These are phyloP conservation scores for Thera britannica DNA, from an alignment of 2,888 invertebrate species.

Conservation along the genomic window DNA sequence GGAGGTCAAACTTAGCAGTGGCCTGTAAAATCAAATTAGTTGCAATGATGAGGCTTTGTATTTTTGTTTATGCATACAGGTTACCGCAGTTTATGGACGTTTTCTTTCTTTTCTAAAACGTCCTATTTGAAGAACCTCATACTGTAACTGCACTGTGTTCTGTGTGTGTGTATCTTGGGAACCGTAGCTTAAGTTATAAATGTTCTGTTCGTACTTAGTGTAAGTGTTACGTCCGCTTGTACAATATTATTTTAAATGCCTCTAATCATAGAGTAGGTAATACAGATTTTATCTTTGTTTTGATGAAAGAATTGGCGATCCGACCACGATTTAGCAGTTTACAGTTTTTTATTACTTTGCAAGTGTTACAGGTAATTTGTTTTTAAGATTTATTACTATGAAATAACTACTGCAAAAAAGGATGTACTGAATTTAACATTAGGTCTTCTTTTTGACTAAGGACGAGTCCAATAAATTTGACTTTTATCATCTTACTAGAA, in stretches of 20 bases:
- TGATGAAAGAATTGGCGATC: conserved; percentile 28
- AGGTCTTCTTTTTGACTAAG: no score
- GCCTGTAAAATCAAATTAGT: no score
- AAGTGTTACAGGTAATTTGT: conserved; percentile 2
- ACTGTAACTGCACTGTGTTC: no score
- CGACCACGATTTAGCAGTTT: conserved; percentile 15
- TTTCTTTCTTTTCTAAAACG: no score
- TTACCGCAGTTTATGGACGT: no score
- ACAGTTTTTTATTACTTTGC: conserved; percentile 7
- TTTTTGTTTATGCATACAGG: no score
- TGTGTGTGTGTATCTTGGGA: not conserved
- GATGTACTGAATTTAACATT: no score
- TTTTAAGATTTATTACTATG: conserved; percentile 9
- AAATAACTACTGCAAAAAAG: not conserved
- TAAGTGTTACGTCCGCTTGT: conserved; percentile 41
- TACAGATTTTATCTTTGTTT: conserved; percentile 23
- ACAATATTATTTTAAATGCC: conserved; percentile 41
- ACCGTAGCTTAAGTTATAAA: conserved; percentile 12
- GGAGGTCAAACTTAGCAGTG: no score
- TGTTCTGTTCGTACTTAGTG: conserved; percentile 24
- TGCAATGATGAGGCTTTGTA: no score
- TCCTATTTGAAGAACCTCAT: no score
- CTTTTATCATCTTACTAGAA: no score
- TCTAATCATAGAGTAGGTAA: conserved; percentile 20
- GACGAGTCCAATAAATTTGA: no score